phyloP scores from a whole-genome alignment of 2,113 vertebrate genomes.

The Rhadina sibilatrix region DNA sequence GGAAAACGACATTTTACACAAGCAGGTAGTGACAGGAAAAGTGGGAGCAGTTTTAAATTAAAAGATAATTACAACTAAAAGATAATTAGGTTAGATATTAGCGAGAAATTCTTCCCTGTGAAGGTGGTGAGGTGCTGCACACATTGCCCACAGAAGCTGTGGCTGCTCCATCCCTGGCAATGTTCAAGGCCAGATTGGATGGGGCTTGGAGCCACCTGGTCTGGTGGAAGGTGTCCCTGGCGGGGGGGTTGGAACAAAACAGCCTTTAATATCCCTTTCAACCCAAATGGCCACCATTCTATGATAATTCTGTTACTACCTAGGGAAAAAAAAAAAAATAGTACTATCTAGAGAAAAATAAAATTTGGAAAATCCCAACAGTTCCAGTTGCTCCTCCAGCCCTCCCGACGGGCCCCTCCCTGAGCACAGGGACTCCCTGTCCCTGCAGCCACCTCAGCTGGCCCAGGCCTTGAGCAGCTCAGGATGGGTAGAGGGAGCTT shows the following conservation, averaged over 20 bases:
- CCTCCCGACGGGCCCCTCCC: fast-evolving
- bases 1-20: background rate
- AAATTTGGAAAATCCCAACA: fast-evolving
- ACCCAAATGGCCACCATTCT: background rate
- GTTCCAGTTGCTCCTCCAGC: background rate
- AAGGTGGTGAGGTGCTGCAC: background rate
- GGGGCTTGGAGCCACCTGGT: fast-evolving
- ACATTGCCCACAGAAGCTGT: fast-evolving
- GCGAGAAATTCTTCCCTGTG: background rate
- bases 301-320: background rate
- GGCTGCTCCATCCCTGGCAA: background rate
- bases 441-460: background rate
- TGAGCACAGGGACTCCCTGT: background rate
- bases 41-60: background rate
- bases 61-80: background rate
- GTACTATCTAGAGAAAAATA: background rate
- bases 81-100: background rate
- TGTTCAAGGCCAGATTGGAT: background rate
- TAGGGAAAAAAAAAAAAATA: background rate
- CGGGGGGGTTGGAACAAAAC: background rate
- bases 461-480: background rate
- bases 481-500: fast-evolving
- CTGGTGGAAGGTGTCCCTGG: background rate
- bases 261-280: background rate
- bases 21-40: background rate